Conservation (phyloP, 2,113 vertebrate genomes). For the Willisornis vidua region DNA sequence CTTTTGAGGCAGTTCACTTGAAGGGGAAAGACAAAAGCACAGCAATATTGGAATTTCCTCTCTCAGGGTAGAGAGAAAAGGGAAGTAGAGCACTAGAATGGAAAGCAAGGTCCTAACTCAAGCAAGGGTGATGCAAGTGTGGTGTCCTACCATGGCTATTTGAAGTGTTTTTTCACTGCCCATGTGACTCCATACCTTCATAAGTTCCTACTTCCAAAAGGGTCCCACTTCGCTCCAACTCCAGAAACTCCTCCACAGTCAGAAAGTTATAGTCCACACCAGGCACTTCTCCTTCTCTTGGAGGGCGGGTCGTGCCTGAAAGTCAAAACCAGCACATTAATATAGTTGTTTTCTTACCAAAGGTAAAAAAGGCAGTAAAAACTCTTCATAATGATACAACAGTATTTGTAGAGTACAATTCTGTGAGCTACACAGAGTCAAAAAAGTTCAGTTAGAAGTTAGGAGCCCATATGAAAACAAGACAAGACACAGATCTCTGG, state of each 20-base stretch:
- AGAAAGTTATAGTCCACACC: constrained; percentile 98
- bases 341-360: neutral
- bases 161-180: neutral
- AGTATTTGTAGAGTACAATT: neutral
- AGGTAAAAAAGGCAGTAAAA: neutral
- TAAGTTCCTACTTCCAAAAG: constrained; percentile 97
- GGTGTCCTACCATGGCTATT: rapidly evolving
- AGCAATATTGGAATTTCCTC: neutral
- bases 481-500: neutral
- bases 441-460: neutral
- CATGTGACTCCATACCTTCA: constrained; percentile 80
- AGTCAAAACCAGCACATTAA: neutral
- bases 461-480: neutral
- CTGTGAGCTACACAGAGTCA: neutral
- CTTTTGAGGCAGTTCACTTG: neutral
- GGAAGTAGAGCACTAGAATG: neutral
- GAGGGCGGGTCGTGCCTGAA: constrained; percentile 94
- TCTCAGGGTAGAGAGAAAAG: neutral
- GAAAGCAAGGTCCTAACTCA: neutral
- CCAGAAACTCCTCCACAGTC: constrained; percentile 91
- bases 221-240: constrained; percentile 92
- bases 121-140: rapidly evolving
- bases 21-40: neutral
- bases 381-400: neutral
- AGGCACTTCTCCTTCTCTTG: constrained; percentile 93